Base-by-base conservation (phyloP, 2,888 invertebrate genomes). In the Sicus ferrugineus region DNA sequence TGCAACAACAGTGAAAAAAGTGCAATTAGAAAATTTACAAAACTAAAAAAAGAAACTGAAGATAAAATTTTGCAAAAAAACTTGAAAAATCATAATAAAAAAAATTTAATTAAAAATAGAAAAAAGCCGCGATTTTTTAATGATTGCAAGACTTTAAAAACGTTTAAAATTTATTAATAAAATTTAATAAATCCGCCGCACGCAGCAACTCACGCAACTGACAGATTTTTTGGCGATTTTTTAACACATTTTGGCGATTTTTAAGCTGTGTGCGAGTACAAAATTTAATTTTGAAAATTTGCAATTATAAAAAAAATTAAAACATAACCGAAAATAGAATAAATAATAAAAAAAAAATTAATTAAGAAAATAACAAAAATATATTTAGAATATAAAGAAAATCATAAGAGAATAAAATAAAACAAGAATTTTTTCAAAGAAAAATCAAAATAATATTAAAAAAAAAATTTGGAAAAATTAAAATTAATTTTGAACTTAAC, bases 231-330 rank as follows among this genome's bases (percentile, higher is more conserved):
- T 65, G 59, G 48, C 52, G 56, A 58, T 26, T 6, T 61, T 56
- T 62, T 7, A 52, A 23, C 64, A 42, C 56, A 69, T 73, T 68
- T 70, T 68, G 70, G 54, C 52, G 19, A 68, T 70, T 67, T 69
- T 42, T 62, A 30, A 31, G 70, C 75, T 75, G 74, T 71, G 74
- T 71, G 74, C 72, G 75, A 72, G 74, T 74, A 73, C 72, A 62
- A 74, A 72, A 74, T 75, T 73, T 56, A 30, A 34, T 42, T 31
- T 34, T 58, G 42, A 50, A 67, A 72, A 67, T 30, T 21, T 28
- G 58, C n/a, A 21, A 46, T 42, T 63, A 59, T 38, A 38, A 54
- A 59, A 58, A 63, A 71, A 74, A 69, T 56, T 34, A 65, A 61
- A 70, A 50, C 19, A 46, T 63, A 64, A 46, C 67, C 19, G 38